Base-by-base conservation (phyloP, 2,113 vertebrate genomes). In the Alethe diademata region DNA sequence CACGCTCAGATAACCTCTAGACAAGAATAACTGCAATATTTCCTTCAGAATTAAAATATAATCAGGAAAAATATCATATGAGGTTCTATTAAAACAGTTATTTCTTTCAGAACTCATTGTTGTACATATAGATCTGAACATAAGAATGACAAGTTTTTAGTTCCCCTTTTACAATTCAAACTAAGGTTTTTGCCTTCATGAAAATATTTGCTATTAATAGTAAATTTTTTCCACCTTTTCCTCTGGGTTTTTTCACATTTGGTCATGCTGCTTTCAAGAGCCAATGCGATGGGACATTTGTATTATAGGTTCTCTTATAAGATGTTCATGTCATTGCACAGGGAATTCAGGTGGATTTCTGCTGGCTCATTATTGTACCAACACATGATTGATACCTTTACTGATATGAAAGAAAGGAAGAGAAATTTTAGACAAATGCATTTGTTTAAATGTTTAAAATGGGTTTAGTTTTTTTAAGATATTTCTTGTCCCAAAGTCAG, bases 341-440 rank as follows among this genome's bases (percentile, higher is more conserved):
- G 47, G 11, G 3, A 50, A 56, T 70, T 5, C 15, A n/a, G 10
- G 20, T 28, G 10, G 13, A 36, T 76, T 82, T 75, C 22, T 72
- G 17, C 20, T 75, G 24, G 6, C 7, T 14, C 3, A 42, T 51
- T 51, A 19, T 8, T 53, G 40, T 12, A 31, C 26, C n/a, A 48
- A 14, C 7, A 38, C 2, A 3, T 8, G 7, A 3, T 26, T 26
- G 1, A 3, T 50, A 35, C 7, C 2, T 42, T 76, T 42, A 50
- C 24, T 42, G 36, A 85, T 35, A 58, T 6, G 9, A 83, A 79
- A 60, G 11, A 50, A 80, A 80, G 17, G 5, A 61, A 84, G 6
- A 12, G 4, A 33, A 16, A 29, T 71, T 56, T 78, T 74, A 86
- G 28, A 48, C 4, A 45, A 31, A 14, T 36, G 10, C 7, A 51